Base-by-base conservation (phyloP, 2,113 vertebrate genomes). In the Planiliza haematocheilus region DNA sequence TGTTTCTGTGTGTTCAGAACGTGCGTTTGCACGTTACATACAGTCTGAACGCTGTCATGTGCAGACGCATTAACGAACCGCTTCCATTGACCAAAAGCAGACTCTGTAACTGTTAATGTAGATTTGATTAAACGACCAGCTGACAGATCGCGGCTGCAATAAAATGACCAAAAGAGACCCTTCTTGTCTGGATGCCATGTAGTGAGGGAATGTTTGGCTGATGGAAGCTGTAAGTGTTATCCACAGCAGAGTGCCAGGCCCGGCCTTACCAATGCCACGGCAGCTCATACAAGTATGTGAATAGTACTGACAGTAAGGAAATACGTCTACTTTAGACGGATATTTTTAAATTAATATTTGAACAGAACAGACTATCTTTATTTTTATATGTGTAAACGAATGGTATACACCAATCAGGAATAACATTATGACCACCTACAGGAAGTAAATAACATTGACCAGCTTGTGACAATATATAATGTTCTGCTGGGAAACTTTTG, bases 121-220 rank as follows among this genome's bases (percentile, higher is more conserved):
- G 55, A 58, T 79, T 39, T 74, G 59, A 83, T 77, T 74, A 56
- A 72, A 84, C 2, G 9, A 74, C 30, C 61, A 71, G 57, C 20
- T 84, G 67, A 79, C 50, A 81, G 67, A 78, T 45, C 58, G 42
- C 45, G 66, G 36, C 42, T 60, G 46, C 55, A 69, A 37, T 61
- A 59, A 81, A 87, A 68, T 42, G 60, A 58, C 24, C 13, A 50
- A 71, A 49, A 78, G 24, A 74, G 67, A 62, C 20, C n/a, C 9
- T 12, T 76, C 55, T 61, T 82, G 82, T 71, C 61, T 43, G 7
- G 1, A 24, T 42, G 74, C 68, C 80, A 67, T 42, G 45, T 10
- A 49, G 62, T 81, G 71, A 84, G 51, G 21, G 62, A 79, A 82
- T 30, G 20, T 39, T 82, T 87, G 79, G 72, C 69, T 45, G 55